These are phyloP conservation scores for Halcyon leucocephala DNA, from an alignment of 2,797 vertebrate genomes.

Conservation along the genomic window DNA sequence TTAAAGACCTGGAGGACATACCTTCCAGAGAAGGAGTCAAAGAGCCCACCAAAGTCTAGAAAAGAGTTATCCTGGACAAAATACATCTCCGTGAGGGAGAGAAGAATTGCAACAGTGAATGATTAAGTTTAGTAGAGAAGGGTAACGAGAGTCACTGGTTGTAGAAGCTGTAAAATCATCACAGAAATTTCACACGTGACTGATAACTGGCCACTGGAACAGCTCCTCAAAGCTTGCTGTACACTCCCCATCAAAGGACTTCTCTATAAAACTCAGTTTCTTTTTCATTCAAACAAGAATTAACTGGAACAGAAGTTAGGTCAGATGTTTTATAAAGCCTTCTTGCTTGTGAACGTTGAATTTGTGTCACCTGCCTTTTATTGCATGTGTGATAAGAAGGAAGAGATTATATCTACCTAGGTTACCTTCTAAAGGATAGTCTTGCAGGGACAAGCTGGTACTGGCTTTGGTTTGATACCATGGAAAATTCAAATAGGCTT, in stretches of 20 bases:
- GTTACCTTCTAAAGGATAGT: neutral
- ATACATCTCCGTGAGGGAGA: accelerated
- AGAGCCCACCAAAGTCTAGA: neutral
- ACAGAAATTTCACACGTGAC: neutral
- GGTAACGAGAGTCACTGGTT: neutral
- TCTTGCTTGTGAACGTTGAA: accelerated
- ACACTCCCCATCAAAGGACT: neutral
- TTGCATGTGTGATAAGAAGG: neutral
- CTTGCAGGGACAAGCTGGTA: neutral
- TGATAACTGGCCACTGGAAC: neutral
- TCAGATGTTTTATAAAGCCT: neutral
- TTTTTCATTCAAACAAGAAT: neutral
- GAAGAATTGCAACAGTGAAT: neutral
- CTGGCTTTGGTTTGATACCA: neutral
- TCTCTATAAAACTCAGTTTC: neutral
- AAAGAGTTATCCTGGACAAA: neutral
- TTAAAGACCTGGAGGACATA: neutral
- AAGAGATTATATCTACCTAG: neutral
- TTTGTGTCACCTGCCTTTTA: neutral
- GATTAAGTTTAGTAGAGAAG: neutral
- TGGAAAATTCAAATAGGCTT: neutral
- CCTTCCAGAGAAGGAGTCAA: neutral
- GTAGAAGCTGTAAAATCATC: neutral
- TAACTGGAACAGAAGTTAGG: neutral
- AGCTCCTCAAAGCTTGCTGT: neutral